phyloP scores from a whole-genome alignment of 2,797 vertebrate genomes.

The Danio kyathit region DNA sequence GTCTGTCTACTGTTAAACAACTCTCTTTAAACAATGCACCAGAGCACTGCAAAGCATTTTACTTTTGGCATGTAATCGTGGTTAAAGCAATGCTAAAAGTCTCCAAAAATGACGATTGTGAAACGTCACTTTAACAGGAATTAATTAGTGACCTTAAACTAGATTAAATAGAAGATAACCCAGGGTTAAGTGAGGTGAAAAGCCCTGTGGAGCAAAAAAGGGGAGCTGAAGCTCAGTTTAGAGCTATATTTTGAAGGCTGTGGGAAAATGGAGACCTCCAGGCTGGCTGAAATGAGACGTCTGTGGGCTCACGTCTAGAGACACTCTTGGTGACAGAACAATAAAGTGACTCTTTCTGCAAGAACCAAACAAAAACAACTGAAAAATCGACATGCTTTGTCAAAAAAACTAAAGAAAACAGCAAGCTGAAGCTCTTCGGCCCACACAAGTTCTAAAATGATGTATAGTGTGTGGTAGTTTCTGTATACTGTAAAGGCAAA shows the following conservation, averaged over 20 bases:
- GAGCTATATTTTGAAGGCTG: constrained; percentile 1
- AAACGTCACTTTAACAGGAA: background rate
- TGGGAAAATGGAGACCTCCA: constrained; percentile 21
- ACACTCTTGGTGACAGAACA: constrained; percentile 32
- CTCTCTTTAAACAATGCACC: background rate
- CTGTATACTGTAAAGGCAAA: constrained; percentile 42
- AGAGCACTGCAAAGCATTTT: background rate
- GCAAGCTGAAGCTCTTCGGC: constrained; percentile 1
- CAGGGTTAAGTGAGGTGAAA: background rate
- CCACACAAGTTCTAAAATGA: constrained; percentile 28
- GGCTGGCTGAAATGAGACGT: constrained; percentile 22
- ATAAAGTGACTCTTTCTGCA: constrained; percentile 5
- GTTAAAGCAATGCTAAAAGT: background rate
- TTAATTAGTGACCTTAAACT: constrained; percentile 9
- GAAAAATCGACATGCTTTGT: constrained; percentile 12
- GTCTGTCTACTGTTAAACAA: background rate
- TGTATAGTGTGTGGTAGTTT: constrained; percentile 32
- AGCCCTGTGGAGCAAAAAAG: background rate
- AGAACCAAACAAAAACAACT: constrained; percentile 28
- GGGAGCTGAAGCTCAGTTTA: background rate
- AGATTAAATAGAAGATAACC: constrained; percentile 3
- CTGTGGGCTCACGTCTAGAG: constrained; percentile 31
- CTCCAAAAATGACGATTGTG: background rate
- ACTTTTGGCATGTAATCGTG: background rate
- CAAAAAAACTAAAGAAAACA: background rate